These are phyloP conservation scores for Drosophila setifemur DNA, from an alignment of 1,140 invertebrate genomes.

Conservation along the genomic window DNA sequence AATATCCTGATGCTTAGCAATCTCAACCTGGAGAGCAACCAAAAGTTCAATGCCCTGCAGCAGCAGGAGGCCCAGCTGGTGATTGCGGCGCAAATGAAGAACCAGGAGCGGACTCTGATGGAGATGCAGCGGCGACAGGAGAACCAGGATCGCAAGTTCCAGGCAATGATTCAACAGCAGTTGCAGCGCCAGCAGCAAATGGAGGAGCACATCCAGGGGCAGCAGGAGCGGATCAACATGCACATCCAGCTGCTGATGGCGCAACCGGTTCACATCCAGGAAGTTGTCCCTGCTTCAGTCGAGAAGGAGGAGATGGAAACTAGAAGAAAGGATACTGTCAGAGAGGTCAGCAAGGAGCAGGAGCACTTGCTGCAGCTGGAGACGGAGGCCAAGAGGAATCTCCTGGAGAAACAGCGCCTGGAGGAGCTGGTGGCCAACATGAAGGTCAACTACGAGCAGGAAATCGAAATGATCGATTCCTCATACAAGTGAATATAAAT, in stretches of 20 bases:
- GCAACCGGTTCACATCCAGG: conserved; percentile 59
- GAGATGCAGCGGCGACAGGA: conserved; percentile 83
- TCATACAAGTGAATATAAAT: conserved; percentile 82
- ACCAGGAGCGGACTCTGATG: conserved; percentile 82
- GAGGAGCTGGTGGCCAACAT: conserved; percentile 79
- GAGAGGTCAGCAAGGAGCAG: conserved; percentile 30
- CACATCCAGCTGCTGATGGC: conserved; percentile 83
- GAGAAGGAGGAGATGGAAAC: conserved; percentile 2
- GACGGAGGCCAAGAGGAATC: conserved; percentile 77
- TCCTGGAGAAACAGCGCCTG: conserved; percentile 81
- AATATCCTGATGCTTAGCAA: conserved; percentile 65
- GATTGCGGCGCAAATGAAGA: conserved; percentile 83
- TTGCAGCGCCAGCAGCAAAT: conserved; percentile 83
- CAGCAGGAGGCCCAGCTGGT: conserved; percentile 83
- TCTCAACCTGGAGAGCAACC: conserved; percentile 80
- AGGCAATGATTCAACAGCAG: conserved; percentile 82
- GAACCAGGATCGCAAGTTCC: conserved; percentile 83
- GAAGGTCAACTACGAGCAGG: conserved; percentile 82
- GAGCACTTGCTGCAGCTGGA: conserved; percentile 64
- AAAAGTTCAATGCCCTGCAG: conserved; percentile 81
- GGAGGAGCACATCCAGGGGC: conserved; percentile 83
- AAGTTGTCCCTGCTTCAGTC: background rate
- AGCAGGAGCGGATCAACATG: conserved; percentile 84
- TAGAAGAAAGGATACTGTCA: background rate
- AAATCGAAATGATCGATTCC: conserved; percentile 83